phyloP scores from a whole-genome alignment of 2,888 invertebrate species.

The Autographa gamma region DNA sequence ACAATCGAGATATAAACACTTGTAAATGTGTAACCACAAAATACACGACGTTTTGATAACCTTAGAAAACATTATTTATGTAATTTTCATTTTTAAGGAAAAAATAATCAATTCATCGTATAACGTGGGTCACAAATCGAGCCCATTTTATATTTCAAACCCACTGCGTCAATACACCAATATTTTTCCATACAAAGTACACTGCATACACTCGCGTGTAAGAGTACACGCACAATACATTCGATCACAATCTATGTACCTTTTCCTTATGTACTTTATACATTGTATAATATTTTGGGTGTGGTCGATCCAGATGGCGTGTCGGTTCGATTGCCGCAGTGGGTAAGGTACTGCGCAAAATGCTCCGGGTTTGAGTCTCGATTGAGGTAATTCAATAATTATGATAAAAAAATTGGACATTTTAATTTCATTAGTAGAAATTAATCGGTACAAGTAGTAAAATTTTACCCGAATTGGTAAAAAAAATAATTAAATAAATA shows the following conservation, averaged over 20 bases:
- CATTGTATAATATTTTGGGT: conserved; percentile 6
- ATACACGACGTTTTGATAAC: too few relatives aligned
- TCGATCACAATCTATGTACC: background rate
- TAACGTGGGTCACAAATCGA: background rate
- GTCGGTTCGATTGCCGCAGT: conserved; percentile 1
- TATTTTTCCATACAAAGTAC: background rate
- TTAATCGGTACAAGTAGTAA: too few relatives aligned
- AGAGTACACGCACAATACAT: background rate
- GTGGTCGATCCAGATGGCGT: conserved; percentile 7
- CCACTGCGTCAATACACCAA: background rate
- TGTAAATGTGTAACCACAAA: too few relatives aligned
- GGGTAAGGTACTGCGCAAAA: background rate
- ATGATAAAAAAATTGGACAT: too few relatives aligned
- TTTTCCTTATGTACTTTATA: background rate
- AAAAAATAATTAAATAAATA: too few relatives aligned
- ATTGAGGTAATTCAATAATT: background rate
- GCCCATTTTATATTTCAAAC: background rate
- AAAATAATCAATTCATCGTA: too few relatives aligned
- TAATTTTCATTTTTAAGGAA: too few relatives aligned
- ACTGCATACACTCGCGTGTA: background rate
- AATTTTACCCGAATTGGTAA: too few relatives aligned
- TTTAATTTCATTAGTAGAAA: too few relatives aligned
- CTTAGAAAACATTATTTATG: too few relatives aligned
- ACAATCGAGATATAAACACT: too few relatives aligned
- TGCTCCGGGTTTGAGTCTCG: background rate